Evolutionary conservation across 2,888 invertebrate species (phyloP).

Genomic region (Microplitis manilae): DNA sequence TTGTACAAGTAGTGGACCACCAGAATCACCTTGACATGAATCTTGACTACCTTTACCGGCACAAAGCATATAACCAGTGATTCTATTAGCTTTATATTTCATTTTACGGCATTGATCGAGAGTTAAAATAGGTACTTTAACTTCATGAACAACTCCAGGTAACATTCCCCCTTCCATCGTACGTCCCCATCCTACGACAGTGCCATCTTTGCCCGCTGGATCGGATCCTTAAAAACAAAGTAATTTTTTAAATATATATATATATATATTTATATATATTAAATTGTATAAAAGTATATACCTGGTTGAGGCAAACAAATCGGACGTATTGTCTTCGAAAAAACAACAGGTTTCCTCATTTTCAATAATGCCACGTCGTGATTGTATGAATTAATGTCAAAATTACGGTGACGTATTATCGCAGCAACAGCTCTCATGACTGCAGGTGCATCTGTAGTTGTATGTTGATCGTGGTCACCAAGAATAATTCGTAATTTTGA

Average conservation of each 20-base stretch:
- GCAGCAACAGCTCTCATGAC: constrained; percentile 87
- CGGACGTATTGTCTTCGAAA: constrained; percentile 83
- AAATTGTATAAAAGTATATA: constrained; percentile 31
- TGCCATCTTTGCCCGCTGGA: constrained; percentile 82
- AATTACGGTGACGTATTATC: constrained; percentile 85
- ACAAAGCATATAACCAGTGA: constrained; percentile 89
- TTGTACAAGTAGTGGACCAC: constrained; percentile 85
- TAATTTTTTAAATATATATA: too few relatives aligned
- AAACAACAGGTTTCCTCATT: constrained; percentile 83
- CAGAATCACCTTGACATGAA: constrained; percentile 92
- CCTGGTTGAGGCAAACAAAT: constrained; percentile 79
- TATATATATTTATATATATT: too few relatives aligned
- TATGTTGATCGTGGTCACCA: constrained; percentile 88
- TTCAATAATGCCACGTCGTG: constrained; percentile 88
- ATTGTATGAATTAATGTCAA: constrained; percentile 88
- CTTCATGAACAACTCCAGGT: constrained; percentile 86
- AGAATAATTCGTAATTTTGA: constrained; percentile 87
- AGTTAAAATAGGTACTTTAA: constrained; percentile 87
- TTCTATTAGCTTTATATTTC: constrained; percentile 87
- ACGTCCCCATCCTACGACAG: constrained; percentile 90
- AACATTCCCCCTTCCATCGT: constrained; percentile 86
- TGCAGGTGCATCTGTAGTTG: constrained; percentile 83
- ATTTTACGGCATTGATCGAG: constrained; percentile 84
- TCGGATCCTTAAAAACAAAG: constrained; percentile 72
- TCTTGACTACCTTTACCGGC: constrained; percentile 87